Evolutionary conservation across 2,113 vertebrate genomes (phyloP).

Genomic region (Climacteris rufus): DNA sequence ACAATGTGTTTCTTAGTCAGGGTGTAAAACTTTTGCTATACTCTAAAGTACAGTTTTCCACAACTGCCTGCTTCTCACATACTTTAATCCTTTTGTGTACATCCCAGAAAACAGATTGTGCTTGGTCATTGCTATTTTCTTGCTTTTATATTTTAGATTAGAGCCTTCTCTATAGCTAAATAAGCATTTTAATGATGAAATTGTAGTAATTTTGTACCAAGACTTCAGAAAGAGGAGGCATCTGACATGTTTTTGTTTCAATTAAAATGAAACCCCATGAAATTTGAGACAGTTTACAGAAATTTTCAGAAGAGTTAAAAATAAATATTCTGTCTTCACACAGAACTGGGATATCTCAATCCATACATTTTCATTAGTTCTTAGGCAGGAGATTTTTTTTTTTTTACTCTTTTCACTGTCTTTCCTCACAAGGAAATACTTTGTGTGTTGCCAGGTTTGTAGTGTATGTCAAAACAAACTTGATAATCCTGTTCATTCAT

Average conservation of each 20-base stretch:
- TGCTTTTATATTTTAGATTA: background rate
- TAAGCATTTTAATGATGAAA: background rate
- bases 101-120: background rate
- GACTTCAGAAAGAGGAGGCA: background rate
- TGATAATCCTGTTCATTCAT: conserved; percentile 45
- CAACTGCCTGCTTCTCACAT: background rate
- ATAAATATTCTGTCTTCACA: background rate
- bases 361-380: conserved; percentile 49
- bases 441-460: conserved; percentile 17
- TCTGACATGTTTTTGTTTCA: background rate
- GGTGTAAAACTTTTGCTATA: background rate
- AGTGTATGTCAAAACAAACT: conserved; percentile 8
- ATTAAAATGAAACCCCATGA: background rate
- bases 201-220: background rate
- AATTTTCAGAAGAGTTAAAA: conserved; percentile 41
- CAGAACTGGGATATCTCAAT: background rate
- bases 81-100: background rate
- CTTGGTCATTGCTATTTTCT: background rate
- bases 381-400: background rate
- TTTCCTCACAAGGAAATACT: conserved; percentile 16
- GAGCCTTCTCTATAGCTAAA: background rate
- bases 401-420: background rate
- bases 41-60: background rate
- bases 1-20: background rate
- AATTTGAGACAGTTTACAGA: background rate